Base-by-base conservation (phyloP, 2,113 vertebrate genomes). In the Fulica atra region DNA sequence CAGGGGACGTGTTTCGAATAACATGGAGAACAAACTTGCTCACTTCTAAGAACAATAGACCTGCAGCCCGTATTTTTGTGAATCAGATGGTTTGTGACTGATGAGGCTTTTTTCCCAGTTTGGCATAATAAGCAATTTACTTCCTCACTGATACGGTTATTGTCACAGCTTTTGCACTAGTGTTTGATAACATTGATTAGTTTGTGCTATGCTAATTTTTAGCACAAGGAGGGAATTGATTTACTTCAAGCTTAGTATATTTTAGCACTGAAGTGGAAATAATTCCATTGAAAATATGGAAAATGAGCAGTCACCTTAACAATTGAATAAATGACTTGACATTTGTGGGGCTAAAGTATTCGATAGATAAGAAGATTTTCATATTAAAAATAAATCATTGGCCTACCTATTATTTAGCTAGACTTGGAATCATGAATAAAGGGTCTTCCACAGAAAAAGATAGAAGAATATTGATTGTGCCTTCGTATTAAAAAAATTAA, bases 271-370 rank as follows among this genome's bases (percentile, higher is more conserved):
- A 97, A 98, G 97, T 97, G 97, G 97, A 98, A 98, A 97, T 96
- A 97, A 97, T 97, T 98, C 95, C 96, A 98, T 95, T 95, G 97
- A 97, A 98, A 98, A 97, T 98, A 98, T 98, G 95, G 97, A 97
- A 97, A 97, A 97, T 96, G 97, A 70, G 95, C 95, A 96, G 95
- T 97, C 97, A 98, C 93, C 91, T 97, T 97, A 98, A 97, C 97
- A 97, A 97, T 96, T 98, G 97, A 97, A 98, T 98, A 98, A 98
- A 98, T 98, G 97, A 90, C 98, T 98, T 98, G 98, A 98, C 98
- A 98, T 98, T 98, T 98, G 93, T 98, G 96, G 92, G 95, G 94
- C 89, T 96, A 96, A 98, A 98, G 96, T 94, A 98, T 97, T 98
- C 96, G 76, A 98, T 98, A 97, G 93, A 95, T 97, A 97, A 97